Base-by-base conservation (phyloP, 2,888 invertebrate genomes). In the Cheilosia soror region DNA sequence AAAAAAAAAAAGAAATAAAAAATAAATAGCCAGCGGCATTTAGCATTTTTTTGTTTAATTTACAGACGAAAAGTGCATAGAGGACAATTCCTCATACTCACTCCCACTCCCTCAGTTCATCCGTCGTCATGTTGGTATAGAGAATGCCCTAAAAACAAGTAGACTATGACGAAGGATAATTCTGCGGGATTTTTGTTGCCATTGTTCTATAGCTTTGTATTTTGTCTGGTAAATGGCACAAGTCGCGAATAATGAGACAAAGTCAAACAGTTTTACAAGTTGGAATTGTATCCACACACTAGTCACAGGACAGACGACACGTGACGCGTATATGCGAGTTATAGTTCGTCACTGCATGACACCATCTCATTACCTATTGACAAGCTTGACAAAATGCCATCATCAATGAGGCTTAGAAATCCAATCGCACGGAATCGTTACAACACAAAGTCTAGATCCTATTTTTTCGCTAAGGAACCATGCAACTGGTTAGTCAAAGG, bases 31-130 rank as follows among this genome's bases (percentile, higher is more conserved):
- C 79, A 62, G 51, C 9, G 79, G 79, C 75, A 51, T 31, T 79
- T 20, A 20, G 20, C 1, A 65, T 84, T 49, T 57, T 63, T 79
- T 75, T 65, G 69, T 79, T 79, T 69, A 68, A 73, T 68, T 84
- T 71, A 42, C 69, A 80, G 78, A 73, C 68, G 51, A 78, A 78
- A 58, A 49, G 60, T 72, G 49, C 58, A 63, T 68, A 65, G 47
- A 68, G 47, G 72, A 73, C 62, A 73, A 63, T 62, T 60, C 13
- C 31, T 20, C 37, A 47, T 60, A 6, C 31, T 29, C 37, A 40
- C 40, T 62, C 31, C 49, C 29, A 15, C 31, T 49, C 13, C 69
- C 53, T 37, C 63, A 51, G 37, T 37, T 71, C 76, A 77, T 47
- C 31, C 20, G 63, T 37, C 68, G 37, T 51, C 40, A 51, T 15